Base-by-base conservation (phyloP, 1,140 invertebrate species). In the Drosophila mauritiana region DNA sequence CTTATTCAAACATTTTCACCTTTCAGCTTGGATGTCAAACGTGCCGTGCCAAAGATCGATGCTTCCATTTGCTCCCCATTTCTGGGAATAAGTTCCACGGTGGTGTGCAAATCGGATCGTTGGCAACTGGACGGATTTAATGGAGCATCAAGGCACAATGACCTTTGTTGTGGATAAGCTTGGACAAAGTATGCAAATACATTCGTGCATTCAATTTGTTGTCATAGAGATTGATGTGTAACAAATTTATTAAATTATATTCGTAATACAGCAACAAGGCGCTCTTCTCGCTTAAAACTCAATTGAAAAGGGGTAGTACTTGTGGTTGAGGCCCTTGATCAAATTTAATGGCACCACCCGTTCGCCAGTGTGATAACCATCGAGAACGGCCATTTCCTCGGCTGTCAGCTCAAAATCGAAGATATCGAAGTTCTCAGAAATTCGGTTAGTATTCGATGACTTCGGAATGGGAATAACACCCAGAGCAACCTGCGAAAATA, bases 391-490 rank as follows among this genome's bases (percentile, higher is more conserved):
- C 15, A 95, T 93, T 83, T 97, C 96, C 37, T 95, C 94, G 0
- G 92, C 76, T 0, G 94, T 94, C 1, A 97, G 86, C 43, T 93
- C 80, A 89, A 97, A 97, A 88, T 97, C 95, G 80, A 96, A 96
- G 31, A 97, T 90, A 52, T 96, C 90, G 43, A 96, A 94, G 82
- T 98, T 97, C 63, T 96, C 93, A 5, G 93, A 93, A 12, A 97
- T 95, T 43, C 96, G 93, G 3, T 92, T 83, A 63, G 94, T 93
- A 69, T 95, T 96, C 1, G 94, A 94, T 10, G 96, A 96, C 85
- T 97, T 97, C 1, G 97, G 96, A 63, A 97, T 96, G 0, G 95
- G 94, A 8, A 94, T 92, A 1, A 95, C 88, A 2, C 90, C 90
- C n/a, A 84, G 48, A 12, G 80, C 70, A 15, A 91, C 64, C 90